Conservation (phyloP, 1,140 invertebrate species). For the Hypothenemus hampei region DNA sequence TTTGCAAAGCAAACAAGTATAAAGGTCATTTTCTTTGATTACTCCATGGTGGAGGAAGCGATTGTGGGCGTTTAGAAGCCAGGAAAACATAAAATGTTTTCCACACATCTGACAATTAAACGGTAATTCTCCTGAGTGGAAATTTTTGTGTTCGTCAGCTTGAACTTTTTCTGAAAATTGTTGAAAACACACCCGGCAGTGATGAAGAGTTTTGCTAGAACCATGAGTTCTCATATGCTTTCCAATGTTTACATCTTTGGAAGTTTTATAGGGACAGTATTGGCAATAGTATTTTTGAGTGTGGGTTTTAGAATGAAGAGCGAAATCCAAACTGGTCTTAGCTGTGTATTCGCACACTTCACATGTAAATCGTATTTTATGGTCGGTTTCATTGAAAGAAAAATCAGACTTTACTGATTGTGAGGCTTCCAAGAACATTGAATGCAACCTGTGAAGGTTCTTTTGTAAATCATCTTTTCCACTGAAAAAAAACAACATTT, state of each 20-base stretch:
- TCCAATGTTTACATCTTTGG: conserved; percentile 42
- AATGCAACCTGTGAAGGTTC: no score
- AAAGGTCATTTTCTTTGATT: conserved; percentile 18
- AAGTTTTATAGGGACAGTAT: conserved; percentile 43
- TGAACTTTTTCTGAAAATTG: conserved; percentile 47
- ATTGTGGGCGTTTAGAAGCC: conserved; percentile 37
- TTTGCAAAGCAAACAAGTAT: conserved; percentile 28
- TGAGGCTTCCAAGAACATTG: conserved; percentile 7
- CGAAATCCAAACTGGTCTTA: conserved; percentile 31
- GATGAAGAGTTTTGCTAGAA: conserved; percentile 45
- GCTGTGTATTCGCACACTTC: conserved; percentile 36
- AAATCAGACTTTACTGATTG: not conserved
- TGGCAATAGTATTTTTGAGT: conserved; percentile 42
- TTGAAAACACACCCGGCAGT: conserved; percentile 47
- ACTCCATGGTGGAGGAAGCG: conserved; percentile 24
- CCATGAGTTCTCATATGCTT: conserved; percentile 40
- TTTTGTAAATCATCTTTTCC: no score
- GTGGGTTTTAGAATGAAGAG: conserved; percentile 38
- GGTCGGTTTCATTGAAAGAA: conserved; percentile 4
- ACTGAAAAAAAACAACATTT: no score
- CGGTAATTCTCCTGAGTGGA: conserved; percentile 54
- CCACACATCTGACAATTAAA: conserved; percentile 58
- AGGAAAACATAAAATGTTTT: conserved; percentile 44
- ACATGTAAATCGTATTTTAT: conserved; percentile 27
- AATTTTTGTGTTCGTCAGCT: conserved; percentile 42